phyloP scores from a whole-genome alignment of 2,888 invertebrate genomes.

The Apotomis betuletana region DNA sequence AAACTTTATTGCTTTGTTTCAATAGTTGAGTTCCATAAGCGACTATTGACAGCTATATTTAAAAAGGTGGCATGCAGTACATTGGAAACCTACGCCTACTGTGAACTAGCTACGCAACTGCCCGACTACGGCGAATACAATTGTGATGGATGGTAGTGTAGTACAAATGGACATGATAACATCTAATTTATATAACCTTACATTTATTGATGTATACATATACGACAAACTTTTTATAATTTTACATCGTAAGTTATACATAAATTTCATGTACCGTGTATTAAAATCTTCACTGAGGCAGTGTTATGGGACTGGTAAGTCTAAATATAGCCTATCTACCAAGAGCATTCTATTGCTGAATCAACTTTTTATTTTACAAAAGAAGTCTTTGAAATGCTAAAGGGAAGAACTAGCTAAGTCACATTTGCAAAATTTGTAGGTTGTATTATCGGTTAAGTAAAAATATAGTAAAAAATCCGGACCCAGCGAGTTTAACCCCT shows the following conservation, averaged over 20 bases:
- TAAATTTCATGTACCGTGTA: conserved; percentile 26
- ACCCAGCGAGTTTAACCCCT: no score
- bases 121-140: conserved; percentile 26
- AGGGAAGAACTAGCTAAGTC: no score
- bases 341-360: conserved; percentile 17
- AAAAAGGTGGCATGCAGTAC: conserved; percentile 30
- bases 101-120: conserved; percentile 21
- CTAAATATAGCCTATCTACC: conserved; percentile 25
- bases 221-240: conserved; percentile 33
- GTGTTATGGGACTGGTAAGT: conserved; percentile 25
- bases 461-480: no score
- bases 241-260: conserved; percentile 29
- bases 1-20: conserved; percentile 63
- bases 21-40: conserved; percentile 32
- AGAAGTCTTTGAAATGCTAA: not conserved
- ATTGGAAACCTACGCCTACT: conserved; percentile 35
- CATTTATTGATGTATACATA: conserved; percentile 33
- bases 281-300: conserved; percentile 35
- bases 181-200: conserved; percentile 29
- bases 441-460: no score
- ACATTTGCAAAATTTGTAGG: no score
- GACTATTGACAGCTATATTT: conserved; percentile 30
- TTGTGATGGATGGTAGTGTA: conserved; percentile 40
- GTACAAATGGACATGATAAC: conserved; percentile 32
- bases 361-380: not conserved